A percentile compares a stretch with the other conserved stretches of the same genome.
These are phyloP conservation scores for Mirounga angustirostris DNA, from an alignment of 2,113 vertebrate species.

Conservation along the genomic window DNA sequence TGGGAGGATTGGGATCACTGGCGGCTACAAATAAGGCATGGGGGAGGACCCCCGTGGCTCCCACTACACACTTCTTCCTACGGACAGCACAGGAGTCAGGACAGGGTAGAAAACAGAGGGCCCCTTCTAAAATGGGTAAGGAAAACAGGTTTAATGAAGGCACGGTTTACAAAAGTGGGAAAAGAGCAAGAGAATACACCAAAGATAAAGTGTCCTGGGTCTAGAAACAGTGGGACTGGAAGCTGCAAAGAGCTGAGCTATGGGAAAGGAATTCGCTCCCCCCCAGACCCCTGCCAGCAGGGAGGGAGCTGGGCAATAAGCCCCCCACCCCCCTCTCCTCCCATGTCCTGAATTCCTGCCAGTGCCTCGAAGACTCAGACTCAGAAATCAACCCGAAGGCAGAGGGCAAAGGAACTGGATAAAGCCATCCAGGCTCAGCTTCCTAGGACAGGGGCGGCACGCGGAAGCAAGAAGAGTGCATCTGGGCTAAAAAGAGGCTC, in stretches of 20 bases:
- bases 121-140: not conserved
- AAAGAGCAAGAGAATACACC: not conserved
- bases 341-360: not conserved
- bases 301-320: not conserved
- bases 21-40: fast-evolving
- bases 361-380: not conserved
- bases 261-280: not conserved
- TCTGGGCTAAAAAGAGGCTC: not conserved
- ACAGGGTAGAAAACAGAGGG: not conserved
- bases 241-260: not conserved
- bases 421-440: not conserved
- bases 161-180: not conserved
- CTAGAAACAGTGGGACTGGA: not conserved
- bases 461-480: not conserved
- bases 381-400: conserved; percentile 16
- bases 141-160: conserved; percentile 10
- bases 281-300: not conserved
- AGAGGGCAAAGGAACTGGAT: not conserved
- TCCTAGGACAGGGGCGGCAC: not conserved
- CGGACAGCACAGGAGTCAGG: not conserved
- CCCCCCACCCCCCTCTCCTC: not conserved
- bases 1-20: too few species aligned
- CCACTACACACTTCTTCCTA: not conserved
- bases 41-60: not conserved
- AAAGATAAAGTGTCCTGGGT: not conserved